Conservation (phyloP, 2,888 invertebrate genomes). For the Oscheius sp. region DNA sequence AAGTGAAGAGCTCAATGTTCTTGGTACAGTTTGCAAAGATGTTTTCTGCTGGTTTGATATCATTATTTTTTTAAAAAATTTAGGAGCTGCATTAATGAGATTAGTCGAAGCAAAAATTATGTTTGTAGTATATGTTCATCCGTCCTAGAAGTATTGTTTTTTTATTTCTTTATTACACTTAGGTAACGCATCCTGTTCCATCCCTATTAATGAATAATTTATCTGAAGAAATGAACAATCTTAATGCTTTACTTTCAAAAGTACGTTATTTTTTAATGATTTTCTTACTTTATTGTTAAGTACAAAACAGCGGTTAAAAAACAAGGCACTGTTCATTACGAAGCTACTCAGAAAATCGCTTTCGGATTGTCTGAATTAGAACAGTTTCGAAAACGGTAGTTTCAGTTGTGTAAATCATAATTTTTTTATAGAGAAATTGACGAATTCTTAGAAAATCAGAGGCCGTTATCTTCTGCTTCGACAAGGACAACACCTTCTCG, state of each 20-base stretch:
- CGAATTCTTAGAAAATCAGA: conserved; percentile 18
- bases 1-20: conserved; percentile 15
- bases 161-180: too few relatives aligned
- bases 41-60: conserved; percentile 42
- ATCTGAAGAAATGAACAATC: not conserved
- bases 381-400: too few relatives aligned
- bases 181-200: too few relatives aligned
- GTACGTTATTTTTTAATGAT: not conserved
- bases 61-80: not conserved
- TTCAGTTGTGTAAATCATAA: too few relatives aligned
- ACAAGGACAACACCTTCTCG: too few relatives aligned
- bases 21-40: conserved; percentile 46
- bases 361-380: not conserved
- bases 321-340: not conserved
- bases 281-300: not conserved
- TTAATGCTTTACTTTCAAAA: not conserved
- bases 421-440: too few relatives aligned
- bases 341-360: conserved; percentile 8
- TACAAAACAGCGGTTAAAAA: not conserved
- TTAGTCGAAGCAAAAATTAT: not conserved
- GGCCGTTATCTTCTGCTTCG: conserved; percentile 3
- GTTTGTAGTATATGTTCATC: not conserved
- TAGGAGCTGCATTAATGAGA: conserved; percentile 22
- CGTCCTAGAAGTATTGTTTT: conserved; percentile 19
- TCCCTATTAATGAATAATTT: conserved; percentile 7